A percentile compares a stretch with the other conserved stretches of the same genome.
phyloP scores from a whole-genome alignment of 2,888 invertebrate species.

The Drosophila ustulata region DNA sequence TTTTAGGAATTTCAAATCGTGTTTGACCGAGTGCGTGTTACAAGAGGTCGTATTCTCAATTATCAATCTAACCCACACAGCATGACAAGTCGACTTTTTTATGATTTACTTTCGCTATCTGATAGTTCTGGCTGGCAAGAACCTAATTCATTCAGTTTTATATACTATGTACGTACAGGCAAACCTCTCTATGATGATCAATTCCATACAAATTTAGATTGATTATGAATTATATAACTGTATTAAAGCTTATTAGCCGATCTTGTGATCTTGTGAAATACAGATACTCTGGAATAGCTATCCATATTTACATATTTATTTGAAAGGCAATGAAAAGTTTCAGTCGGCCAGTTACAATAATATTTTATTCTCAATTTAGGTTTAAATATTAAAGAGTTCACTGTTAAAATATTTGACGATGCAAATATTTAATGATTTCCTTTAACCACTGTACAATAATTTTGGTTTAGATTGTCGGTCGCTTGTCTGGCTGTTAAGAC shows the following conservation, averaged over 20 bases:
- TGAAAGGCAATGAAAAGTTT: too few relatives aligned
- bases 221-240: too few relatives aligned
- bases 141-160: background rate
- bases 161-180: constrained; percentile 4
- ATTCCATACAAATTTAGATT: too few relatives aligned
- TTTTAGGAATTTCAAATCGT: too few relatives aligned
- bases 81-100: background rate
- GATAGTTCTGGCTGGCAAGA: background rate
- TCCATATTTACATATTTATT: too few relatives aligned
- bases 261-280: too few relatives aligned
- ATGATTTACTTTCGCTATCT: background rate
- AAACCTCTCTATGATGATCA: background rate
- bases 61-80: background rate
- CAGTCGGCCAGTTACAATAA: too few relatives aligned
- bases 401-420: background rate
- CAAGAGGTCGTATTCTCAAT: background rate
- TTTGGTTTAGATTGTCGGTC: constrained; percentile 2
- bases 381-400: background rate
- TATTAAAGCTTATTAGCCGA: too few relatives aligned
- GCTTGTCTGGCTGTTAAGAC: constrained; percentile 9
- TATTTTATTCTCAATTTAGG: too few relatives aligned
- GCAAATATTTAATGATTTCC: background rate
- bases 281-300: too few relatives aligned
- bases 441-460: constrained; percentile 31
- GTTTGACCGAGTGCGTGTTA: background rate